Conservation (phyloP, 1,140 invertebrate genomes). For the Battus philenor region DNA sequence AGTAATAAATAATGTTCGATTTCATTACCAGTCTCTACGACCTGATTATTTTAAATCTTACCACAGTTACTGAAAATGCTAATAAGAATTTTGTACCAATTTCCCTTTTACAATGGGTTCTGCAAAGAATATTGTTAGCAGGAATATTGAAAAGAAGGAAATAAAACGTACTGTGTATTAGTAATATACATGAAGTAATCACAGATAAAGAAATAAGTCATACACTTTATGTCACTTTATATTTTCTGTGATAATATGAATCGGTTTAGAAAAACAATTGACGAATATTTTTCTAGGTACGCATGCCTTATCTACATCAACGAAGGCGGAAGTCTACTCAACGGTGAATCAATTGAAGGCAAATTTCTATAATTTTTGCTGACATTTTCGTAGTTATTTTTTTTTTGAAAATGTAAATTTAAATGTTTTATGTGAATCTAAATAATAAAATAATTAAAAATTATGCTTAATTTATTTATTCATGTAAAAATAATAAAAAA, state of each 20-base stretch:
- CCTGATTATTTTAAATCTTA: not conserved
- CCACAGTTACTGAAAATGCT: too few species aligned
- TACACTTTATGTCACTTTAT: not conserved
- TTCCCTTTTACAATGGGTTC: too few species aligned
- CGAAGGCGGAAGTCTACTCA: constrained; percentile 15
- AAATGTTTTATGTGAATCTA: constrained; percentile 14
- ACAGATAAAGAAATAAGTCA: not conserved
- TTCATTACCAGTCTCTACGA: too few species aligned
- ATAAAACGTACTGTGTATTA: too few species aligned
- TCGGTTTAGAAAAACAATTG: not conserved
- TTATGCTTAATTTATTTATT: not conserved
- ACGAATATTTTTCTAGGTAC: constrained; percentile 20
- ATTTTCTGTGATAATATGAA: not conserved
- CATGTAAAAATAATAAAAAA: too few species aligned
- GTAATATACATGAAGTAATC: not conserved
- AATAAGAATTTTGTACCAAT: too few species aligned
- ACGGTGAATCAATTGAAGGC: constrained; percentile 22
- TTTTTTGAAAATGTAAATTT: not conserved
- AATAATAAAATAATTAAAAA: constrained; percentile 5
- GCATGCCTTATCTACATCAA: constrained; percentile 40
- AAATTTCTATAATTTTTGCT: constrained; percentile 19
- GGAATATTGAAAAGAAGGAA: too few species aligned
- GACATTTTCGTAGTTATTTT: not conserved
- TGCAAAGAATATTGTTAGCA: too few species aligned
- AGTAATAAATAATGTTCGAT: too few species aligned